Percentiles rank a stretch among this genome's conserved stretches.
Conservation (phyloP, 1,140 invertebrate genomes). For the Drosophila tani region DNA sequence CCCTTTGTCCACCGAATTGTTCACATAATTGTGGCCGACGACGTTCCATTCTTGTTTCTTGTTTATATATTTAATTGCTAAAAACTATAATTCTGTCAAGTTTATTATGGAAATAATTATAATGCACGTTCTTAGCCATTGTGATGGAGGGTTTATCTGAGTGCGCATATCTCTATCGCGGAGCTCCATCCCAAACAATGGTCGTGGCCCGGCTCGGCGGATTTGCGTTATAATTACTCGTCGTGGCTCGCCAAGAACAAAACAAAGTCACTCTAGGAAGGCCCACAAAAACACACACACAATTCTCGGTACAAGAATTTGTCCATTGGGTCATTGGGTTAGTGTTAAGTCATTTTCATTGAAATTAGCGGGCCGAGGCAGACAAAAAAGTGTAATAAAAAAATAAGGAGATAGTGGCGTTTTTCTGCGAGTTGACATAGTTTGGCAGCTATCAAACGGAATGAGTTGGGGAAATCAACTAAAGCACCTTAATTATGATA, state of each 20-base stretch:
- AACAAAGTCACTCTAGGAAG: conserved; percentile 56
- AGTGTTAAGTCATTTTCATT: conserved; percentile 83
- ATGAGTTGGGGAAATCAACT: conserved; percentile 22
- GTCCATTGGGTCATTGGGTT: conserved; percentile 81
- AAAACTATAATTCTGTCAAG: conserved; percentile 82
- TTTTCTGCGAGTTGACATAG: conserved; percentile 43
- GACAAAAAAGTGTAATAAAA: conserved; percentile 6
- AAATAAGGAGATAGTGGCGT: conserved; percentile 18
- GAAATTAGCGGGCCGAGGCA: conserved; percentile 52
- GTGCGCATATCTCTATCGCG: conserved; percentile 78
- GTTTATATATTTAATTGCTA: conserved; percentile 80
- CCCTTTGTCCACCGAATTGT: conserved; percentile 33
- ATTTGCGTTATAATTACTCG: conserved; percentile 82
- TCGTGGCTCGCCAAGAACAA: conserved; percentile 57
- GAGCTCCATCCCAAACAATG: conserved; percentile 60
- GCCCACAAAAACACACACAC: conserved; percentile 43
- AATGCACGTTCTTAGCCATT: conserved; percentile 75
- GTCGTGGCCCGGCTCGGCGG: conserved; percentile 67
- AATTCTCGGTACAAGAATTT: conserved; percentile 75
- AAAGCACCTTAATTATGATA: conserved; percentile 5
- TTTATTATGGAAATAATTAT: conserved; percentile 84
- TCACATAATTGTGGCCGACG: conserved; percentile 68
- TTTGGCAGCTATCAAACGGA: conserved; percentile 19
- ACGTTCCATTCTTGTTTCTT: conserved; percentile 49
- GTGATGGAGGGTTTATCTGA: conserved; percentile 71